Evolutionary conservation across 2,888 invertebrate species (phyloP).

Genomic region (Xanthostigma xanthostigma): DNA sequence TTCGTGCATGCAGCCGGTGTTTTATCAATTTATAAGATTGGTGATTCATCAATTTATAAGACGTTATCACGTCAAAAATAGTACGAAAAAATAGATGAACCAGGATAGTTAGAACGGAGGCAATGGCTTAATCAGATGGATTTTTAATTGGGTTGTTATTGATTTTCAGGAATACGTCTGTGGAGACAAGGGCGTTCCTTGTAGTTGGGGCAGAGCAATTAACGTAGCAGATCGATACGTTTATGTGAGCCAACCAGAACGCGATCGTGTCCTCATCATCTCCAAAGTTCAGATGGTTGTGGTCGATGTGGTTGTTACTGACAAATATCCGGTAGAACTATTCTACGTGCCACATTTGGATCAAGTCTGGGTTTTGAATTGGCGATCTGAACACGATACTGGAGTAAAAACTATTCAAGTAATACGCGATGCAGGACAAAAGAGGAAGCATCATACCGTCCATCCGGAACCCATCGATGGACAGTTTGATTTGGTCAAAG

Average conservation of each 20-base stretch:
- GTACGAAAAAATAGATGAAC: not conserved
- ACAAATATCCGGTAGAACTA: constrained; percentile 53
- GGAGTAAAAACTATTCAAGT: constrained; percentile 50
- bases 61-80: too few relatives aligned
- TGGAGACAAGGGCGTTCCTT: constrained; percentile 48
- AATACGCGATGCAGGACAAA: constrained; percentile 51
- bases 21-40: too few relatives aligned
- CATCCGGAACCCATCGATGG: constrained; percentile 62
- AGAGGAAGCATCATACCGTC: constrained; percentile 54
- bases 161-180: constrained; percentile 46
- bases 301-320: constrained; percentile 54
- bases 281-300: constrained; percentile 57
- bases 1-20: too few relatives aligned
- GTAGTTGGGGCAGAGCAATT: constrained; percentile 57
- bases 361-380: constrained; percentile 61
- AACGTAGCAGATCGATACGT: constrained; percentile 56
- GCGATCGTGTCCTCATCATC: constrained; percentile 54
- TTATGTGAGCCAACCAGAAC: constrained; percentile 54
- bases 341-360: constrained; percentile 54
- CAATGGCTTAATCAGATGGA: not conserved
- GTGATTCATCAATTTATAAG: too few relatives aligned
- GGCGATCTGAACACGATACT: constrained; percentile 40
- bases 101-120: not conserved
- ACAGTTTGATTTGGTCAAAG: constrained; percentile 55
- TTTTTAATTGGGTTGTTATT: constrained; percentile 3